A percentile compares a stretch with the other conserved stretches of the same genome.
These are phyloP conservation scores for Oryzias celebensis DNA, from an alignment of 2,113 vertebrate species.

Conservation along the genomic window DNA sequence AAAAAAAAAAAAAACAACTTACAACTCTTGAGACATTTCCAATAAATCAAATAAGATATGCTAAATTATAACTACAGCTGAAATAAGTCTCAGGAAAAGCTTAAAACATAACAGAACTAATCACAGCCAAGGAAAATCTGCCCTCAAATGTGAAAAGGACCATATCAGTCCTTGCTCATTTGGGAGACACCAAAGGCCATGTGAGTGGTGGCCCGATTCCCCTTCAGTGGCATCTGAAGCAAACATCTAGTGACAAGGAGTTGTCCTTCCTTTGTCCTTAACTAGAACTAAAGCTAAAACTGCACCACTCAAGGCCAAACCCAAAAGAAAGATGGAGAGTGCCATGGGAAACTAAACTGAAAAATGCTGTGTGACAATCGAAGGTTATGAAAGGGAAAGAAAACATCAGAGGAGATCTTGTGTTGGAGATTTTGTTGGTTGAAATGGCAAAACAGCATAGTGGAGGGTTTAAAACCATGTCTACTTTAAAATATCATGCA, in stretches of 20 bases:
- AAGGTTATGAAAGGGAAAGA: conserved; percentile 11
- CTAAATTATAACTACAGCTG: conserved; percentile 37
- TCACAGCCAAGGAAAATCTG: conserved; percentile 24
- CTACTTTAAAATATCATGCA: too few relatives aligned
- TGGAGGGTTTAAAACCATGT: too few relatives aligned
- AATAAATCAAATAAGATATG: not conserved
- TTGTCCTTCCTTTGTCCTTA: conserved; percentile 55
- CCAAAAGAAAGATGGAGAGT: conserved; percentile 4
- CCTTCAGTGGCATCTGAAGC: conserved; percentile 58
- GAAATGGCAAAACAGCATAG: too few relatives aligned
- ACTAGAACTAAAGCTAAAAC: conserved; percentile 40
- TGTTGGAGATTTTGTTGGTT: too few relatives aligned
- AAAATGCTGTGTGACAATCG: conserved; percentile 13
- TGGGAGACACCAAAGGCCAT: conserved; percentile 52
- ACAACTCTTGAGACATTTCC: not conserved
- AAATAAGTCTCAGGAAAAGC: conserved; percentile 35
- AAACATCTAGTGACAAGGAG: conserved; percentile 70
- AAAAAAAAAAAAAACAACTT: too few relatives aligned
- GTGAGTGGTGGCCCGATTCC: conserved; percentile 39
- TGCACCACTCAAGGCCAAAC: conserved; percentile 22
- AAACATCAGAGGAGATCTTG: not conserved
- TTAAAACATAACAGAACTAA: conserved; percentile 43
- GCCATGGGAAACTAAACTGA: conserved; percentile 10
- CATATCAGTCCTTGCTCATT: conserved; percentile 36
- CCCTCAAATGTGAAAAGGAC: conserved; percentile 23